phyloP scores from a whole-genome alignment of 1,140 invertebrate species.

The Myzus persicae region DNA sequence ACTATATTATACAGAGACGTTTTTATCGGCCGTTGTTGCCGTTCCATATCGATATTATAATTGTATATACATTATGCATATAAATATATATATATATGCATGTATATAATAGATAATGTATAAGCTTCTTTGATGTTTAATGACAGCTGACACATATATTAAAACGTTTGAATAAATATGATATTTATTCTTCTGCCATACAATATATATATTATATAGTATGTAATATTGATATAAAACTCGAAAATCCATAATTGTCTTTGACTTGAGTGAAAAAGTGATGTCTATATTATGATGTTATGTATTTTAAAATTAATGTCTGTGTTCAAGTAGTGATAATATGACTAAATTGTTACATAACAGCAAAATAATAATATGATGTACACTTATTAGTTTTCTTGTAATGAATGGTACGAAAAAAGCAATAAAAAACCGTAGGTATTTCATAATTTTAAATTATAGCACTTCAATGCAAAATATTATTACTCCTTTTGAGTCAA shows the following conservation, averaged over 20 bases:
- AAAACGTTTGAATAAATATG: neutral
- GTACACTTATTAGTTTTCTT: neutral
- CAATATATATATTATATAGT: no score
- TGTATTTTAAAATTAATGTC: neutral
- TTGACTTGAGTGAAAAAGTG: neutral
- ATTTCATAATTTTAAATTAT: slow-evolving; percentile 2
- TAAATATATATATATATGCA: neutral
- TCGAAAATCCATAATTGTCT: neutral
- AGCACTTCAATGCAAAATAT: neutral
- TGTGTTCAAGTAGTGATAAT: neutral
- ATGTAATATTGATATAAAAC: neutral
- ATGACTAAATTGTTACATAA: neutral
- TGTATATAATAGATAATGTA: neutral
- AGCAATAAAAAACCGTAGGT: neutral
- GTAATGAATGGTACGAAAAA: neutral
- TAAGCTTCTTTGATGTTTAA: neutral
- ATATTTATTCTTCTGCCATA: neutral
- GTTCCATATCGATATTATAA: neutral
- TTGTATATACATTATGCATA: no score
- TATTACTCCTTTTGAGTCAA: slow-evolving; percentile 15
- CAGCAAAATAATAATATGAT: neutral
- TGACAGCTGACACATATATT: neutral
- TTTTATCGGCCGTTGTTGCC: no score
- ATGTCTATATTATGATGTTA: slow-evolving; percentile 10
- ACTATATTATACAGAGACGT: no score